Base-by-base conservation (phyloP, 2,888 invertebrate genomes). In the Noctua janthina region DNA sequence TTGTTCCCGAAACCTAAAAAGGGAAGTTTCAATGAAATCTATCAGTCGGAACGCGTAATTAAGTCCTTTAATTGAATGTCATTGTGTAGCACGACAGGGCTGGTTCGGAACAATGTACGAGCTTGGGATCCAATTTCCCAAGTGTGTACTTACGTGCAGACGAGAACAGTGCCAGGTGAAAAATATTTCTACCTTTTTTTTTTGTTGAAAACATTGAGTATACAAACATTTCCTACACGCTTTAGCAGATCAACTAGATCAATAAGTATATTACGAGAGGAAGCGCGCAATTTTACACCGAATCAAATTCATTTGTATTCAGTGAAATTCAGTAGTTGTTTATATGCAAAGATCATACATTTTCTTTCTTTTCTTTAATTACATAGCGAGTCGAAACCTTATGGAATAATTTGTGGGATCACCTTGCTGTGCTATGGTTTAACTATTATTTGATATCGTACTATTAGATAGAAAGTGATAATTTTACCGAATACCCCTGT, bases 1-100 rank as follows among this genome's bases (percentile, higher is more conserved):
- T 49, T 67, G 59, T 56, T 20, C 13, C 15, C n/a, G 15, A 1
- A 15, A n/a, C 11, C 23, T 43, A 66, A 72, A 72, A 86, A 43
- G 15, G 6, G 29, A 51, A 59, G 56, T 56, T 74, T 59, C 86
- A 67, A 39, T 86, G 39, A 46, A 70, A 74, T 71, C 68, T 79
- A 81, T 84, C 87, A 87, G 78, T 81, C 56, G 74, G 54, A 67
- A 77, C 87, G 79, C 66, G 76, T 87, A 84, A 87, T 87, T 79
- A 81, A 79, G 70, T 72, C 46, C 69, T 79, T 66, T 87, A 87
- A 87, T 87, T 87, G 79, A 87, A 87, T 69, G 82, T 75, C 78
- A 73, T 84, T 84, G 87, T 87, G 76, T 75, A 69, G 69, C 51
- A 49, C 70, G 49, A 62, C 59, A 73, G 62, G 51, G 67, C 69